Evolutionary conservation across 2,797 vertebrate species (phyloP), one percentile per base, ranked within the genome.

Genomic region (Gymnocypris eckloni): DNA sequence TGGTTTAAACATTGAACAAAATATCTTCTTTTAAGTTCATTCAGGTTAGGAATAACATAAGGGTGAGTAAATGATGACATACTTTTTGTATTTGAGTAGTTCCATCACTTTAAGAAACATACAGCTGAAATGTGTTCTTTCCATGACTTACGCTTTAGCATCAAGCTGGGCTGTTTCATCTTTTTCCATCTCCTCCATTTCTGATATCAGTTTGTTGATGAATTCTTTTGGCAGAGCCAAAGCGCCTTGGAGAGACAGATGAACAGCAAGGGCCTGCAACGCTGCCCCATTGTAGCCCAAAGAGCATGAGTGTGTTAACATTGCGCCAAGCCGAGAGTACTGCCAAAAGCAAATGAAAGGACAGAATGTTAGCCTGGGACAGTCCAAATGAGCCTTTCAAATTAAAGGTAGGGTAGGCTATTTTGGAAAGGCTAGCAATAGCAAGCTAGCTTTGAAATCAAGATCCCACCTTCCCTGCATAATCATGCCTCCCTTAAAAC

Each of bases 201-300:
- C 96, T 89, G 92, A 89, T 61, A 99, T 97, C 39, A 99, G 96
- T 85, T 94, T 95, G 91, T 95, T 93, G 67, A 99, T 95, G 92
- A 98, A 99, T 87, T 94, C 93, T 80, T 97, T 95, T 28, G 95
- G 96, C 48, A 92, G 54, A 69, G 95, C 94, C 39, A 96, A 92
- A 0, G 95, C 96, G 2, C 97, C 98, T 91, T 97, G 97, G 85
- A 99, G 92, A 1, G 98, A 97, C 6, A 97, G 95, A 88, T 99
- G 97, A 89, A 99, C 97, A 0, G 98, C 98, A 88, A 99, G 91
- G 0, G 98, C 97, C 93, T 99, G 98, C 89, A 99, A 94, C 86
- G 98, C 94, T 22, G 98, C 98, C 0, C 98, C 98, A 0, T 99
- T 99, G 87, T 99, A 99, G 61, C 98, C 98, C 93, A 99, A 92